Percentiles rank a stretch among this genome's conserved stretches.
Evolutionary conservation across 2,797 vertebrate genomes (phyloP).

Genomic region (Hydrocynus forskahlii): DNA sequence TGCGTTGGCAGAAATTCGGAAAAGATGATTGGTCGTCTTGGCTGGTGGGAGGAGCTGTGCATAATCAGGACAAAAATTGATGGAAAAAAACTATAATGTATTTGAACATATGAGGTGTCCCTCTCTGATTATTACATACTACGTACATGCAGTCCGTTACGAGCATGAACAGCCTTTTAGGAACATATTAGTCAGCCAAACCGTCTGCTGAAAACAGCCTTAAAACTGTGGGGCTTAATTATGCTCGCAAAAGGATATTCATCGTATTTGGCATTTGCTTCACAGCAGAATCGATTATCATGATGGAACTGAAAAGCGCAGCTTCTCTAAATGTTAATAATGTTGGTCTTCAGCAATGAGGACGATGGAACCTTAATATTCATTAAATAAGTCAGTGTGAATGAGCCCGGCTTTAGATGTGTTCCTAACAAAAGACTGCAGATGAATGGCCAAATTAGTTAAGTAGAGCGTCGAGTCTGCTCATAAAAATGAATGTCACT

Average conservation of each 20-base stretch:
- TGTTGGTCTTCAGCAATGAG: constrained; percentile 18
- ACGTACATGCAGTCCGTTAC: background rate
- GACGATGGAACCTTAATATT: constrained; percentile 12
- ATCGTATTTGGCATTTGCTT: background rate
- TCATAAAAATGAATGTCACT: constrained; percentile 20
- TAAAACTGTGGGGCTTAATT: constrained; percentile 3
- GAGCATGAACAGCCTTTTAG: background rate
- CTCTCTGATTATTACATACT: too few species aligned
- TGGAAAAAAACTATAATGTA: too few species aligned
- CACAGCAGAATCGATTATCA: constrained; percentile 11
- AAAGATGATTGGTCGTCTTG: too few species aligned
- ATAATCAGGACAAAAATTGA: too few species aligned
- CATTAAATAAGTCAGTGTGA: constrained; percentile 15
- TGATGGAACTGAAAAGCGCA: background rate
- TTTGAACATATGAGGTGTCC: too few species aligned
- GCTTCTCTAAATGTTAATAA: constrained; percentile 33
- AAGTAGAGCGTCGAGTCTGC: constrained; percentile 11
- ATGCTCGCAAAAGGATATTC: background rate
- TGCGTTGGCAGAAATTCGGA: too few species aligned
- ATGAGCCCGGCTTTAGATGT: constrained; percentile 13
- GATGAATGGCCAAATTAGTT: constrained; percentile 26
- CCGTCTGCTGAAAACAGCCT: background rate
- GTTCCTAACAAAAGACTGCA: constrained; percentile 17
- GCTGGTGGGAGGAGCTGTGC: too few species aligned
- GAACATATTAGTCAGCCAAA: background rate